Evolutionary conservation across 2,113 vertebrate species (phyloP).

Genomic region (Ochotona curzoniae): DNA sequence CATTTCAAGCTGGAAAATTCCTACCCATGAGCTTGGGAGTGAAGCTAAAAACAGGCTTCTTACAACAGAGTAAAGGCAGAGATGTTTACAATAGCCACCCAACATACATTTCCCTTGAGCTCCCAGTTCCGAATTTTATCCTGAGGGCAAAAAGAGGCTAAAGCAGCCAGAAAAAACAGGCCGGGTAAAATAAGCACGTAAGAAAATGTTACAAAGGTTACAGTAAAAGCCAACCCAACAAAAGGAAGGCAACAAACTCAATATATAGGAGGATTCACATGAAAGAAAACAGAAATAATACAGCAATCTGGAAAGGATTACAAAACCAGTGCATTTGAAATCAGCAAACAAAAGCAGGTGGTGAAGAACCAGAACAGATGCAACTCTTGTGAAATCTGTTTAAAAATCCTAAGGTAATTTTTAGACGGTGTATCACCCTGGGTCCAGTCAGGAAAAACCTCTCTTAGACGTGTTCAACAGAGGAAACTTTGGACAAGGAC

Average conservation of each 20-base stretch:
- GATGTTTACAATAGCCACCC: neutral
- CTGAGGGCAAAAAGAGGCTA: neutral
- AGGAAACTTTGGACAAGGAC: neutral
- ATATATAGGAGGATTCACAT: neutral
- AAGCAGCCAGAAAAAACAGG: neutral
- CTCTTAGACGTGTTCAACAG: neutral
- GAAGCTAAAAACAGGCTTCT: neutral
- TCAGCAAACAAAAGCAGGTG: conserved; percentile 60
- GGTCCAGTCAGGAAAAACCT: neutral
- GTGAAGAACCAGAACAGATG: conserved; percentile 50
- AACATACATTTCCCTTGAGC: neutral
- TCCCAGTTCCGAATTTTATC: neutral
- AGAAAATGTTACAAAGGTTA: conserved; percentile 3
- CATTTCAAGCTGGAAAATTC: neutral
- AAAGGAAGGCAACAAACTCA: neutral
- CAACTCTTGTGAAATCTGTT: neutral
- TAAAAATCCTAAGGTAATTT: conserved; percentile 9
- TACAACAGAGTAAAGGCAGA: neutral
- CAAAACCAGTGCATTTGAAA: conserved; percentile 55
- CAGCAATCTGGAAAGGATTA: conserved; percentile 48
- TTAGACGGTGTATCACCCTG: conserved; percentile 12
- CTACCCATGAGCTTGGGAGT: neutral
- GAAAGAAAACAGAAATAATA: conserved; percentile 37
- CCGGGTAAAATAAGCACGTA: neutral
- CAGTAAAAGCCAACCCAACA: neutral